Evolutionary conservation across 2,888 invertebrate species (phyloP), one percentile per base, ranked within the genome.

Genomic region (Acholoe squamosa): DNA sequence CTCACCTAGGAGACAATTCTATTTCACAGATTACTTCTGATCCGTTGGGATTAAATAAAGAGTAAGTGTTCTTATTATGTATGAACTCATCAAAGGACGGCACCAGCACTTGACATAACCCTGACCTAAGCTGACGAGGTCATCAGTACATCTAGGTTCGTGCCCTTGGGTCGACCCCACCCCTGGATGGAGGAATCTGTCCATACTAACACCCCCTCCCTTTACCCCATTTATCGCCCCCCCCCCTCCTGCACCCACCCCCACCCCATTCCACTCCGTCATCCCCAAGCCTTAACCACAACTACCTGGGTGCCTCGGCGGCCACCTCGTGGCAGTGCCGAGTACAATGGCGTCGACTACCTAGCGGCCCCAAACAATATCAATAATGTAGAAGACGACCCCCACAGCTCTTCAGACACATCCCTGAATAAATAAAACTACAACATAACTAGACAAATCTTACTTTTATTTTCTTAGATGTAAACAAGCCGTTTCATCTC

Each of bases 111-210:
- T 80, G 80, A 80, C 80, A 80, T 80, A 43, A 80, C 80, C 71
- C 80, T 80, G 80, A 43, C 80, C 80, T 80, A 80, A 80, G 80
- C 80, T 22, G 12, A 86, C 54, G 28, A 86, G 86, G 86, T 86
- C 86, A 86, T 31, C 54, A 54, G 86, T 86, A 28, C 54, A 86
- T 86, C 86, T 86, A 86, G 86, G 86, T 86, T 86, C 86, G 56
- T 56, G 86, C 54, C 86, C 86, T 31, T 86, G 52, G 54, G 52
- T 25, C 54, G 86, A 86, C 86, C 86, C 33, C 86, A 86, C 86
- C 86, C 86, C 86, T 86, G 86, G 86, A 86, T 80, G 80, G 33
- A 34, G 80, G 86, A 28, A 54, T 86, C 86, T 54, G 80, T 80
- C 80, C 25, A 43, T 80, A 80, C 80, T 80, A 34, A 33, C 80